Base-by-base conservation (phyloP, 2,797 vertebrate genomes). In the Momotus momota region DNA sequence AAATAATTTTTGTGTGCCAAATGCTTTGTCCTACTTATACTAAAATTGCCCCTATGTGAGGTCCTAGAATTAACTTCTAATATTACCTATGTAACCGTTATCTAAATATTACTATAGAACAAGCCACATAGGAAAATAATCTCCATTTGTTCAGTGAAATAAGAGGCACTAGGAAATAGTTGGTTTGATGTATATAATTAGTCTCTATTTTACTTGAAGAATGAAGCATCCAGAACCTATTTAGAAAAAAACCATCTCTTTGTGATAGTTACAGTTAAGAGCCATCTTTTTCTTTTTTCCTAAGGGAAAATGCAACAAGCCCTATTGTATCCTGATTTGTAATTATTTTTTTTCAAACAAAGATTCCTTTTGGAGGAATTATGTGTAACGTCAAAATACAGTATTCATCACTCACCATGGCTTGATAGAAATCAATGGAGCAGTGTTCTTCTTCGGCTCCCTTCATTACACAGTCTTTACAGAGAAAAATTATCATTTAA, bases 381-480 rank as follows among this genome's bases (percentile, higher is more conserved):
- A 85, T 54, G 33, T 85, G 67, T 77, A 66, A 93, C 80, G 87
- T 94, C 45, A 3, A 95, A 90, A 60, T 70, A 73, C 77, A 52
- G 81, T 54, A 94, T 85, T 94, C 94, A 88, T 96, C 86, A 72
- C 90, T 86, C 86, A 84, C 74, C 31, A 6, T 73, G 83, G 38
- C 83, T 88, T 86, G 83, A 75, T 86, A 88, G 67, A 64, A 96
- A 96, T 93, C 95, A 95, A 92, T 84, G 86, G 77, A 94, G 71
- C 67, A 92, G 91, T 88, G 90, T 93, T 97, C 72, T 85, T 89
- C 86, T 70, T 82, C 78, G 83, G 61, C 71, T 95, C 52, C 31
- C 86, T 87, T 88, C 88, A 82, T 92, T 86, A 82, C 80, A 79
- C 58, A 79, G 60, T n/a, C 48, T 80, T 96, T 52, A 88, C 55